Percentiles rank a stretch among this genome's conserved stretches.
These are phyloP conservation scores for Drosophila borealis DNA, from an alignment of 2,888 invertebrate species.

Conservation along the genomic window DNA sequence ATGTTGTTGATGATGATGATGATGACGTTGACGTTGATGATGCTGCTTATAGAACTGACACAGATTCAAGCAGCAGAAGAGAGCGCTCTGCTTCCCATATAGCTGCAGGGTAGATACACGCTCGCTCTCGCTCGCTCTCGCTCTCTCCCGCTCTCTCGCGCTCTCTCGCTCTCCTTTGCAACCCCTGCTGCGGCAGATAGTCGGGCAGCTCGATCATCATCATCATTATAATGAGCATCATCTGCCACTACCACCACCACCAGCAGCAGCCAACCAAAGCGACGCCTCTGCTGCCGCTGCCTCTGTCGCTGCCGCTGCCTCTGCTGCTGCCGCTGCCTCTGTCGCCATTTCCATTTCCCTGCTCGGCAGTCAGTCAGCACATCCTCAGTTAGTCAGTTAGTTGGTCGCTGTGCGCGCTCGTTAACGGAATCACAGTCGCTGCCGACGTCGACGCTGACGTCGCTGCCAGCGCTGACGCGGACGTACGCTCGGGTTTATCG, in stretches of 20 bases:
- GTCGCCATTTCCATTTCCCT: constrained; percentile 16
- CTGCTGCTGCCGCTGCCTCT: constrained; percentile 2
- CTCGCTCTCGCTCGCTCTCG: constrained; percentile 1
- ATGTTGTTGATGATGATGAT: constrained; percentile 11
- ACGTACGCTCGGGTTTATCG: constrained; percentile 45
- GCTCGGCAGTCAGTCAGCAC: constrained; percentile 39
- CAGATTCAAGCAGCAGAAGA: constrained; percentile 62
- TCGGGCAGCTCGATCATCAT: constrained; percentile 59
- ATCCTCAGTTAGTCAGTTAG: constrained; percentile 71
- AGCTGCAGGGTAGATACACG: constrained; percentile 52
- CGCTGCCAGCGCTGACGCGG: constrained; percentile 18
- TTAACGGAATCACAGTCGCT: constrained; percentile 60
- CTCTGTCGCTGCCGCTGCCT: neutral
- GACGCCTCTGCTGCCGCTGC: constrained; percentile 30
- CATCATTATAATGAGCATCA: constrained; percentile 41
- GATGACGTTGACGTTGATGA: constrained; percentile 49
- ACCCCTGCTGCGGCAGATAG: constrained; percentile 82
- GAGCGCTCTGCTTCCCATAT: constrained; percentile 11
- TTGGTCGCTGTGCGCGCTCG: constrained; percentile 64
- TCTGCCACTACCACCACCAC: constrained; percentile 24
- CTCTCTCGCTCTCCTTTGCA: constrained; percentile 63
- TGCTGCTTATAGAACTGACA: constrained; percentile 70
- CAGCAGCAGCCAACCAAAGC: constrained; percentile 52
- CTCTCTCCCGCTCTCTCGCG: constrained; percentile 10
- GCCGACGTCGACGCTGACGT: constrained; percentile 16